Evolutionary conservation across 2,888 invertebrate genomes (phyloP).

Genomic region (Zonitis immaculata): DNA sequence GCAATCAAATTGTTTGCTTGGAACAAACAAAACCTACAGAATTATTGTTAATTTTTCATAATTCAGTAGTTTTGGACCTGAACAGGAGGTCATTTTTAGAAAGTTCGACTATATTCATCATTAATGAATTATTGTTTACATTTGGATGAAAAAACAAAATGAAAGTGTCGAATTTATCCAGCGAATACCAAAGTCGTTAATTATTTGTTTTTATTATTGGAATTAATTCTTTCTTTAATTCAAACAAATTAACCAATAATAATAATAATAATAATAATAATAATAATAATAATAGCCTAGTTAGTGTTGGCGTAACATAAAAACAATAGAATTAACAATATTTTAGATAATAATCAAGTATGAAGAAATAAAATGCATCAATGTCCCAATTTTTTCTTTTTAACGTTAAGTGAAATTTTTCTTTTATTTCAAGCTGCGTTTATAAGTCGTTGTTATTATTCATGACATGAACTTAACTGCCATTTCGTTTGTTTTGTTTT

Average conservation of each 20-base stretch:
- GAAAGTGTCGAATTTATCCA: neutral
- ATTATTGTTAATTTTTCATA: neutral
- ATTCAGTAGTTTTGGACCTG: too few relatives aligned
- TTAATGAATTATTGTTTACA: neutral
- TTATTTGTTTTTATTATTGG: too few relatives aligned
- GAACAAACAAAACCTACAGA: neutral
- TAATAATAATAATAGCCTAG: too few relatives aligned
- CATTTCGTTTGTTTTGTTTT: neutral
- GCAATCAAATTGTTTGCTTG: neutral
- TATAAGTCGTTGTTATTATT: too few relatives aligned
- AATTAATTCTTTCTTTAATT: too few relatives aligned
- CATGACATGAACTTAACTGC: neutral
- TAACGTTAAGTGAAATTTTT: neutral
- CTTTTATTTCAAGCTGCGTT: neutral
- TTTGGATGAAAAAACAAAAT: neutral
- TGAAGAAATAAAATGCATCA: neutral
- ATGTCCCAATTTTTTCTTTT: neutral
- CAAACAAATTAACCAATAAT: too few relatives aligned
- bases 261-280: too few relatives aligned
- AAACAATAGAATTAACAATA: neutral
- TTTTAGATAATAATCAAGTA: neutral
- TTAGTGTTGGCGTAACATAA: neutral
- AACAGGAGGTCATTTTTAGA: neutral
- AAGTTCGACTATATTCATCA: neutral
- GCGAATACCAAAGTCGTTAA: too few relatives aligned